Evolutionary conservation across 2,113 vertebrate species (phyloP).

Genomic region (Elgaria multicarinata): DNA sequence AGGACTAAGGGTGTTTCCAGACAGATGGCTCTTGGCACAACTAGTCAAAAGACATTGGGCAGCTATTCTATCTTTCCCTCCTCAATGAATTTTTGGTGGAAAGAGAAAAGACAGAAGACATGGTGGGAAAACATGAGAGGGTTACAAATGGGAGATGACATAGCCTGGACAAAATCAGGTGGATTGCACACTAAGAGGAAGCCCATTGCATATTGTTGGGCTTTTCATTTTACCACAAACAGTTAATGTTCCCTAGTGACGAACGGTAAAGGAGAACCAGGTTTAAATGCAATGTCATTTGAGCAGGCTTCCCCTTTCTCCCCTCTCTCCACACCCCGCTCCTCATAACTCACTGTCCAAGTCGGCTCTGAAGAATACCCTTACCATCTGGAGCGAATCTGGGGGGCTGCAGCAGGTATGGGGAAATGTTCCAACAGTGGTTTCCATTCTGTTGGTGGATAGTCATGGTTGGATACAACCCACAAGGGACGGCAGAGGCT

Average conservation of each 20-base stretch:
- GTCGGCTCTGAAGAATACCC: too few species aligned
- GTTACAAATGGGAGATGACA: too few species aligned
- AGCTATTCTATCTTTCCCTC: background rate
- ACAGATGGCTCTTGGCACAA: background rate
- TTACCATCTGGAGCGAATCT: too few species aligned
- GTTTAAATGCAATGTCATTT: too few species aligned
- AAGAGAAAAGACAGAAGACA: background rate
- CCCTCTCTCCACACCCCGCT: too few species aligned
- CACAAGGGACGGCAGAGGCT: background rate
- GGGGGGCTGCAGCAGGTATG: too few species aligned
- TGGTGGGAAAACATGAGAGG: background rate
- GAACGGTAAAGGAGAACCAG: background rate
- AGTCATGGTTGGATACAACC: too few species aligned
- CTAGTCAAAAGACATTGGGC: background rate
- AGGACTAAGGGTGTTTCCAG: background rate
- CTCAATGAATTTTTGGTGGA: background rate
- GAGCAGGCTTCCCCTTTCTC: too few species aligned
- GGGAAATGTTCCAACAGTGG: too few species aligned
- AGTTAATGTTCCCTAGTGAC: background rate
- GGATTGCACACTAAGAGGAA: background rate
- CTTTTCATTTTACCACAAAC: background rate
- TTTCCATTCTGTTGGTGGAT: too few species aligned
- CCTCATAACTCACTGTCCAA: too few species aligned
- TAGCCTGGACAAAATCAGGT: too few species aligned
- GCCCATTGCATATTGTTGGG: background rate